phyloP scores from a whole-genome alignment of 1,140 invertebrate genomes.

The Megalonaias nervosa region DNA sequence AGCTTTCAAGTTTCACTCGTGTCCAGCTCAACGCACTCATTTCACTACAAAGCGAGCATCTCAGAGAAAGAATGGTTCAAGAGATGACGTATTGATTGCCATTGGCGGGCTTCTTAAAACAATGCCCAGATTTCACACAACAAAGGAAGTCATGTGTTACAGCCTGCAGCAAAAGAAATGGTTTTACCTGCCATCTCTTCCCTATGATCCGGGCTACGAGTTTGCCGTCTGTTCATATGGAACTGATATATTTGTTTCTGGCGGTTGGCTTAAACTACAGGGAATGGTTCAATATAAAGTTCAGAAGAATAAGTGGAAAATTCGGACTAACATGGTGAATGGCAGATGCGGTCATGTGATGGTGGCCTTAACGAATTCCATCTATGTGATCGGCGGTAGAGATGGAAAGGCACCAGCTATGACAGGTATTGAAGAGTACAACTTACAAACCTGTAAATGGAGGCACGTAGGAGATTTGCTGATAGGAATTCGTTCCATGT shows the following conservation, averaged over 20 bases:
- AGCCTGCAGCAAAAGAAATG: constrained; percentile 58
- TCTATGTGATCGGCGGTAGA: constrained; percentile 48
- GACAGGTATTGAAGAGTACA: constrained; percentile 56
- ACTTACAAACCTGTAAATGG: constrained; percentile 54
- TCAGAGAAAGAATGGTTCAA: constrained; percentile 42
- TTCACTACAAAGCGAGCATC: constrained; percentile 45
- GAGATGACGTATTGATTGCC: constrained; percentile 51
- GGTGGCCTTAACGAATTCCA: constrained; percentile 40
- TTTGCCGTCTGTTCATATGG: constrained; percentile 56
- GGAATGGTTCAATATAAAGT: constrained; percentile 55
- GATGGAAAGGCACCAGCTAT: constrained; percentile 49
- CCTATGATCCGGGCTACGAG: constrained; percentile 60
- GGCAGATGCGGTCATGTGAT: constrained; percentile 50
- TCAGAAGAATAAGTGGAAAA: constrained; percentile 57
- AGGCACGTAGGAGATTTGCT: constrained; percentile 49
- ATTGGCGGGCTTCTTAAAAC: constrained; percentile 52
- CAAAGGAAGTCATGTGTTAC: constrained; percentile 60
- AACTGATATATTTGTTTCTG: constrained; percentile 56
- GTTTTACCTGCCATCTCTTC: constrained; percentile 59
- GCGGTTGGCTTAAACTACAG: constrained; percentile 56
- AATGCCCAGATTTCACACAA: constrained; percentile 51
- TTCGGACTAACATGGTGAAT: constrained; percentile 46
- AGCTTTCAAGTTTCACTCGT: constrained; percentile 57
- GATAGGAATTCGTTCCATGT: constrained; percentile 52
- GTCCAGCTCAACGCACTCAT: constrained; percentile 44